Evolutionary conservation across 2,888 invertebrate species (phyloP).

Genomic region (Venustoraphidia nigricollis): DNA sequence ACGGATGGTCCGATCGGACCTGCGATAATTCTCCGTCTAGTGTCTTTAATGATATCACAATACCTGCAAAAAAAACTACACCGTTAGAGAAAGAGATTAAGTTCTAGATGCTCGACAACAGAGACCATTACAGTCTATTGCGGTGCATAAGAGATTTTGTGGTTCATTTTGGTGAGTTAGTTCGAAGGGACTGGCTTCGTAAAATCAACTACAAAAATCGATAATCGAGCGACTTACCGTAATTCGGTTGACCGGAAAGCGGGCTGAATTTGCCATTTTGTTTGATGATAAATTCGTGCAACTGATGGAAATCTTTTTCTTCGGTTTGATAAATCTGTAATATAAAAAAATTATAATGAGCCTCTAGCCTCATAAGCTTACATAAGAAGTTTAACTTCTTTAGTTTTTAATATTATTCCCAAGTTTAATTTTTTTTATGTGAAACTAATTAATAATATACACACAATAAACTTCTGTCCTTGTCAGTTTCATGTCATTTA

Average conservation of each 20-base stretch:
- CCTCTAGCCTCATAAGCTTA: no score
- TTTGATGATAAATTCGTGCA: slow-evolving; percentile 79
- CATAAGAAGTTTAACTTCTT: no score
- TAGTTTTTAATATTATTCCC: no score
- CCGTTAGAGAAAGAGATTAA: not conserved
- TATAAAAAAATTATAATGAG: no score
- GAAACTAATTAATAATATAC: no score
- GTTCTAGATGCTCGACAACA: not conserved
- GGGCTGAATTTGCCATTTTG: slow-evolving; percentile 74
- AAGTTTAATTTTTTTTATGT: no score
- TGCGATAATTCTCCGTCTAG: slow-evolving; percentile 67
- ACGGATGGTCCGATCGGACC: slow-evolving; percentile 61
- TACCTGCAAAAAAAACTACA: slow-evolving; percentile 31
- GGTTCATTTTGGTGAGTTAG: no score
- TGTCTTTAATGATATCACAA: slow-evolving; percentile 65
- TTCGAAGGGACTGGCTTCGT: no score
- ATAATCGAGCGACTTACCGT: slow-evolving; percentile 35
- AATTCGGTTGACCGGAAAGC: slow-evolving; percentile 68
- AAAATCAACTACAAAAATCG: no score
- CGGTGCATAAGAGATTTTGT: no score
- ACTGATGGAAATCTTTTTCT: slow-evolving; percentile 79
- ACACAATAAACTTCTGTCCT: no score
- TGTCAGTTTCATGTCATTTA: no score
- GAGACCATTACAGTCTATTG: not conserved
- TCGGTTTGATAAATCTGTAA: slow-evolving; percentile 65